Percentiles rank a stretch among this genome's conserved stretches.
These are phyloP conservation scores for Marronus borbonicus DNA, from an alignment of 2,888 invertebrate species.

Conservation along the genomic window DNA sequence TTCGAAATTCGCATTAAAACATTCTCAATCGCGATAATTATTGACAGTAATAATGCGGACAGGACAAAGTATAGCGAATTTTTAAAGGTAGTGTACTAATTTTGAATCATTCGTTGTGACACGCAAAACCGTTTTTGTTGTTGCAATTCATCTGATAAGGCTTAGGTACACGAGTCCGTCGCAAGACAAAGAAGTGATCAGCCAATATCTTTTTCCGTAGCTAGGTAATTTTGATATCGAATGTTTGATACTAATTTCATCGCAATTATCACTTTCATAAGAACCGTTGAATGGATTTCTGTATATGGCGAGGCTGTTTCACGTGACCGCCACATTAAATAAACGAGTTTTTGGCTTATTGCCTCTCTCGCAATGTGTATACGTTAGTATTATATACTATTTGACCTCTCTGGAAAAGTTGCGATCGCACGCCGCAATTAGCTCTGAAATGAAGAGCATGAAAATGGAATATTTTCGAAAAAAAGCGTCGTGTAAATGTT, in stretches of 20 bases:
- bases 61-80: not conserved
- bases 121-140: conserved; percentile 1
- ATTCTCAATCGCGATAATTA: conserved; percentile 28
- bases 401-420: conserved; percentile 30
- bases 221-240: conserved; percentile 17
- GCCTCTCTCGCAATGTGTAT: conserved; percentile 9
- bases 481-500: conserved; percentile 11
- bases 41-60: conserved; percentile 15
- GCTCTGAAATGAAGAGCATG: conserved; percentile 3
- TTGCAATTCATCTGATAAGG: conserved; percentile 8
- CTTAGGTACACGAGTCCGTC: not conserved
- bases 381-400: not conserved
- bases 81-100: conserved; percentile 11
- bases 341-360: conserved; percentile 35
- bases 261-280: conserved; percentile 33
- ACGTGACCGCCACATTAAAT: conserved; percentile 31
- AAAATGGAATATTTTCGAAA: conserved; percentile 19
- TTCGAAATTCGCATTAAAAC: conserved; percentile 25
- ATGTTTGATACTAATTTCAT: conserved; percentile 26
- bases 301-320: conserved; percentile 3
- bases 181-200: conserved; percentile 2
- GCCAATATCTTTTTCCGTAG: conserved; percentile 1
- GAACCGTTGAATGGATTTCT: conserved; percentile 21
- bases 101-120: conserved; percentile 13
- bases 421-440: conserved; percentile 25